Conservation (phyloP, 2,797 vertebrate species). For the Pseudocheirus occidentalis region DNA sequence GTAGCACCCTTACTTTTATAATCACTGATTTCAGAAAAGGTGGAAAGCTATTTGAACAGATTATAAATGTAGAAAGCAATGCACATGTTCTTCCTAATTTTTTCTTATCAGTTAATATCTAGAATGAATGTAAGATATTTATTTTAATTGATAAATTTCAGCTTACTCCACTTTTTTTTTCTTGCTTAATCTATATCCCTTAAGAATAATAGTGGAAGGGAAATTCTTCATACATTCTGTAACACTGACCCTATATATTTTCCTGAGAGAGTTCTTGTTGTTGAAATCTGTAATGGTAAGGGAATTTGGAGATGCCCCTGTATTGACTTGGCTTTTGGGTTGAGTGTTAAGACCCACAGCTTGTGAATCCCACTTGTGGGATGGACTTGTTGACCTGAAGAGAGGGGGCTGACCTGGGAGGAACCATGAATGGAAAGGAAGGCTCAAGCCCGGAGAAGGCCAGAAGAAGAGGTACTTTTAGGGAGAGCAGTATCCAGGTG, state of each 20-base stretch:
- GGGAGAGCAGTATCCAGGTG: too few relatives aligned
- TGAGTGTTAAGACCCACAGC: too few relatives aligned
- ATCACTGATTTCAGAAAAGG: neutral
- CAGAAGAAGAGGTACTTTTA: too few relatives aligned
- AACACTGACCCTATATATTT: neutral
- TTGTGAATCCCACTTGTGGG: too few relatives aligned
- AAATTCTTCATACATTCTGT: neutral
- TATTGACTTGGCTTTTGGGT: too few relatives aligned
- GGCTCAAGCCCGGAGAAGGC: too few relatives aligned
- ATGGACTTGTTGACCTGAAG: too few relatives aligned
- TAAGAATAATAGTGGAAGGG: neutral
- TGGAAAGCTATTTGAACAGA: neutral
- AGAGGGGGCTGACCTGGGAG: too few relatives aligned
- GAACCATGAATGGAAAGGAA: too few relatives aligned
- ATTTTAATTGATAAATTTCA: neutral
- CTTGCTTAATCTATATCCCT: neutral
- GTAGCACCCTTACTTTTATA: neutral
- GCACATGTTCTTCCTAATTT: neutral
- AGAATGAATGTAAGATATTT: neutral
- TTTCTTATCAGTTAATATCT: neutral
- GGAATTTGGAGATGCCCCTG: too few relatives aligned
- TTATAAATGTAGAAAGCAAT: neutral
- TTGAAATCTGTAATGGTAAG: too few relatives aligned
- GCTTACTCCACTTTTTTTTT: constrained; percentile 19
- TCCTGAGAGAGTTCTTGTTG: neutral